These are phyloP conservation scores for Vidua macroura DNA, from an alignment of 2,113 vertebrate genomes.

Conservation along the genomic window DNA sequence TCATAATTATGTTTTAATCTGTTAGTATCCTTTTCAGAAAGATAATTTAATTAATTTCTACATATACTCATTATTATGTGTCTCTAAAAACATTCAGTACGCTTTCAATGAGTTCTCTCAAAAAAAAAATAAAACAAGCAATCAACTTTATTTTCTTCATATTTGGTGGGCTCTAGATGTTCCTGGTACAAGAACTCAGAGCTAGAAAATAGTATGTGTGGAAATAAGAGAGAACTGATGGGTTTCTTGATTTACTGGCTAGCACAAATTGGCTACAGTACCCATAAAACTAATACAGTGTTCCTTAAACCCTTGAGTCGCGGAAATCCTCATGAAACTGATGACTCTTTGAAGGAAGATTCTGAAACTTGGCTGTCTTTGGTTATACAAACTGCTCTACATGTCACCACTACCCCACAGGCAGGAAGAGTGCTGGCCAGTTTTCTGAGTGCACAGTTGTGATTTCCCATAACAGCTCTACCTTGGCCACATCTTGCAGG, in stretches of 20 bases:
- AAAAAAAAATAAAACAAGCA: background rate
- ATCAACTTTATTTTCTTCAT: background rate
- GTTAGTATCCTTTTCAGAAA: slow-evolving; percentile 11
- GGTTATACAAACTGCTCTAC: background rate
- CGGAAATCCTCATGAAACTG: background rate
- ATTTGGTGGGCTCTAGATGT: background rate
- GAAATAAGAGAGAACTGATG: background rate
- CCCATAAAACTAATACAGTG: background rate
- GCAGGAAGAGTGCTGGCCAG: background rate
- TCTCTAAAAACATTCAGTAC: background rate
- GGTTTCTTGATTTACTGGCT: background rate
- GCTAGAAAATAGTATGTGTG: background rate
- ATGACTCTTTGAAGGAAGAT: background rate
- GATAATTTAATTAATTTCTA: slow-evolving; percentile 37
- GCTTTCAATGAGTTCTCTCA: background rate
- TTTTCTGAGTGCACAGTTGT: background rate
- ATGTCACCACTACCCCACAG: background rate
- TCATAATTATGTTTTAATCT: slow-evolving; percentile 37
- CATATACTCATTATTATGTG: background rate
- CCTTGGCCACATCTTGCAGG: background rate
- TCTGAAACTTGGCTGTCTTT: background rate
- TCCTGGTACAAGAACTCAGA: background rate
- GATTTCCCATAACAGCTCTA: background rate
- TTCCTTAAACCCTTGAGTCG: background rate
- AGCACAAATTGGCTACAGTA: background rate